Evolutionary conservation across 2,113 vertebrate genomes (phyloP).

Genomic region (Octodon degus): DNA sequence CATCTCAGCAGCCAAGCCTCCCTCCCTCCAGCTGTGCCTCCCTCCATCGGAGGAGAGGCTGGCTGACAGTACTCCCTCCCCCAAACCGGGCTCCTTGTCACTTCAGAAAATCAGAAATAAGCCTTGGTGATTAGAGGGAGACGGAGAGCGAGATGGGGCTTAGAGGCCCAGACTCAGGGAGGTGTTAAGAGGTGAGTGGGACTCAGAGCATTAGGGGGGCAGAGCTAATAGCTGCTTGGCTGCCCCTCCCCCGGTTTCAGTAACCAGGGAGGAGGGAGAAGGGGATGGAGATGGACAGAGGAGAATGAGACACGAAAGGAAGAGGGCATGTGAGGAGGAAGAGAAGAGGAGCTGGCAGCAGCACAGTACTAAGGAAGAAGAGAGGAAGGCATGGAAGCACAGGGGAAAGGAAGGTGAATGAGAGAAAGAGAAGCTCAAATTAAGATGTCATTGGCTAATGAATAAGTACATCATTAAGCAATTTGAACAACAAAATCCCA

Average conservation of each 20-base stretch:
- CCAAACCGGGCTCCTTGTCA: conserved; percentile 80
- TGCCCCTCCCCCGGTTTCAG: conserved; percentile 59
- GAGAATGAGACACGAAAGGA: background rate
- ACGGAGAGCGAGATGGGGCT: conserved; percentile 77
- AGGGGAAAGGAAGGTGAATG: background rate
- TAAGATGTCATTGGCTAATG: background rate
- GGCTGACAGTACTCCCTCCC: conserved; percentile 78
- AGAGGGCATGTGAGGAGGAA: background rate
- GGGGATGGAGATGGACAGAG: background rate
- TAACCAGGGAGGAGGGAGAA: conserved; percentile 40
- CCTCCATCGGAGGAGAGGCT: conserved; percentile 68
- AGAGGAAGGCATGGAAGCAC: conserved; percentile 30
- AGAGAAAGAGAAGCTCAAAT: background rate
- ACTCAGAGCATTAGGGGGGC: conserved; percentile 80
- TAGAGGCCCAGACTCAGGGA: conserved; percentile 86
- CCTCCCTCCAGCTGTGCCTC: conserved; percentile 49
- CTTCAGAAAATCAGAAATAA: conserved; percentile 84
- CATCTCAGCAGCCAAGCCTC: conserved; percentile 23
- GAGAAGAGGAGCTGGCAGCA: background rate
- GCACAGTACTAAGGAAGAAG: background rate
- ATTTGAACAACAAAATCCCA: background rate
- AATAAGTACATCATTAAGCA: background rate
- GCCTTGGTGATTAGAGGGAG: conserved; percentile 82
- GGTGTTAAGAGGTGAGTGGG: conserved; percentile 83
- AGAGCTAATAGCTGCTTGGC: conserved; percentile 79